Percentiles rank a stretch among this genome's conserved stretches.
These are phyloP conservation scores for Tenrec ecaudatus DNA, from an alignment of 2,113 vertebrate species.

Conservation along the genomic window DNA sequence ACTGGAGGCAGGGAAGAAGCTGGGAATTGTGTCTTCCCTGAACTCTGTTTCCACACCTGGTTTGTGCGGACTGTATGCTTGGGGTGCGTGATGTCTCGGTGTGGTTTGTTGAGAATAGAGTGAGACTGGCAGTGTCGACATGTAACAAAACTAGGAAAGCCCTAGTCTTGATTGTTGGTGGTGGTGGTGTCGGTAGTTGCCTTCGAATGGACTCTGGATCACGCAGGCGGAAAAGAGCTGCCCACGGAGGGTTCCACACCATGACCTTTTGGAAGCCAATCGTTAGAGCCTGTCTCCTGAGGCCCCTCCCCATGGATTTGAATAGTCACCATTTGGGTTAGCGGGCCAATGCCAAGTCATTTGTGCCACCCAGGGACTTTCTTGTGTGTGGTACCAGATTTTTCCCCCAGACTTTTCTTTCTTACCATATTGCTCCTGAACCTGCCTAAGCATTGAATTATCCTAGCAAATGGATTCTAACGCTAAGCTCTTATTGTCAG, in stretches of 20 bases:
- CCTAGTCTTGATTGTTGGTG: background rate
- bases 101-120: background rate
- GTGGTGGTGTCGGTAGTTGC: background rate
- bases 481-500: constrained; percentile 12
- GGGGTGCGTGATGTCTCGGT: background rate
- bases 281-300: background rate
- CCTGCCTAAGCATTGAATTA: background rate
- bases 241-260: background rate
- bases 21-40: background rate
- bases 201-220: background rate
- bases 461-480: background rate
- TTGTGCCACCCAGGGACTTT: background rate
- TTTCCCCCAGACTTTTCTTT: background rate
- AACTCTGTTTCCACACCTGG: background rate
- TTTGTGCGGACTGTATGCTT: background rate
- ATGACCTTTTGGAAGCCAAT: background rate
- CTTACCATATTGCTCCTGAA: background rate
- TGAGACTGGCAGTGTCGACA: background rate
- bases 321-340: background rate
- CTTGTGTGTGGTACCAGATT: background rate
- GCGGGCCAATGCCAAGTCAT: background rate
- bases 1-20: background rate
- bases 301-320: background rate
- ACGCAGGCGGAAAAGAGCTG: background rate
- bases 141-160: background rate